Evolutionary conservation across 2,888 invertebrate genomes (phyloP).

Genomic region (Xestia c-nigrum): DNA sequence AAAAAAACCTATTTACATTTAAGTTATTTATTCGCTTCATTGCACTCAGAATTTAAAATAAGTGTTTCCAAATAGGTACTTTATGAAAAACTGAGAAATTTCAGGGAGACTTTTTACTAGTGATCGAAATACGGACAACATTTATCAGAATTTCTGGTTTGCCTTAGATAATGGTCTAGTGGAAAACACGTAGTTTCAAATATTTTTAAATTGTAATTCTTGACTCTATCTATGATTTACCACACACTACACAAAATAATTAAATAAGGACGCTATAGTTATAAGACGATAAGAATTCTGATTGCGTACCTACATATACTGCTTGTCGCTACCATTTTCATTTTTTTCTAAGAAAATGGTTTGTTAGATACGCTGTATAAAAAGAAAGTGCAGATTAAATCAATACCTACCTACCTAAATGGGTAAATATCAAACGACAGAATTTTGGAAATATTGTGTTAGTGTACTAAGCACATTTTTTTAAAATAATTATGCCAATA

Average conservation of each 20-base stretch:
- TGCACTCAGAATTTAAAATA: background rate
- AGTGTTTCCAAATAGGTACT: background rate
- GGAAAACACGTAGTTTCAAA: background rate
- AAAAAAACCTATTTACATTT: background rate
- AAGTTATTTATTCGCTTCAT: background rate
- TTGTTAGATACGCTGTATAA: background rate
- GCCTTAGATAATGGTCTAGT: background rate
- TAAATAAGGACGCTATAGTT: background rate
- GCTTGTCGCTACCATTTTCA: background rate
- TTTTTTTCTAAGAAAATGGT: background rate
- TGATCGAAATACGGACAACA: background rate
- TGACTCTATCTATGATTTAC: background rate
- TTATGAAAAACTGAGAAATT: background rate
- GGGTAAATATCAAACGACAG: background rate
- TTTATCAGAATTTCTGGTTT: background rate
- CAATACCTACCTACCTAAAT: background rate
- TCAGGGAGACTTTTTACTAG: background rate
- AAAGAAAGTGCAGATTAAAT: background rate
- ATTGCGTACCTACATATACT: background rate
- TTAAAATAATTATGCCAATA: background rate
- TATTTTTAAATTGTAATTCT: background rate
- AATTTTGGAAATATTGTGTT: background rate
- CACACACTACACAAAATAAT: background rate
- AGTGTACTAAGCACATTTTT: background rate
- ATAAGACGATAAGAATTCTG: background rate